These are phyloP conservation scores for Odontocolon sp. DNA, from an alignment of 2,888 invertebrate genomes.

Conservation along the genomic window DNA sequence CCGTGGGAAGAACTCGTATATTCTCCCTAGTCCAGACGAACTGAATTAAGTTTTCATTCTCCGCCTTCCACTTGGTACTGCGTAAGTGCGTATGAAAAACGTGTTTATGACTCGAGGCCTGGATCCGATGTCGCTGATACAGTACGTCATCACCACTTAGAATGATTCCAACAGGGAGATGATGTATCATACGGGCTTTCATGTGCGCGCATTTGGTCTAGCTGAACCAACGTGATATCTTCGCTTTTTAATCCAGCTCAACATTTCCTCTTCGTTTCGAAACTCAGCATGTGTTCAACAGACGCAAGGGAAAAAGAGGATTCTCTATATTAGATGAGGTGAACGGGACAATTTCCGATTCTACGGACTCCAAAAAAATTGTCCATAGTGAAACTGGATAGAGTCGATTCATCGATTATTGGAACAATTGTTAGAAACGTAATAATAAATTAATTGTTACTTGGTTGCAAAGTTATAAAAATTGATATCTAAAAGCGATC, in stretches of 20 bases:
- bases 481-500: too few species aligned
- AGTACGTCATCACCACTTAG: conserved; percentile 46
- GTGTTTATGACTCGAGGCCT: conserved; percentile 37
- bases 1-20: conserved; percentile 22
- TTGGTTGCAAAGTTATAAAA: too few species aligned
- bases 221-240: conserved; percentile 27
- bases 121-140: conserved; percentile 17
- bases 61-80: background rate
- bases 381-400: too few species aligned
- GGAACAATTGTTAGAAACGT: too few species aligned
- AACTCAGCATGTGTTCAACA: conserved; percentile 27
- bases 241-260: conserved; percentile 26
- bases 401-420: too few species aligned
- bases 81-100: conserved; percentile 19
- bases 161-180: conserved; percentile 36
- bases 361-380: too few species aligned
- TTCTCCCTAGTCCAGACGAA: conserved; percentile 7
- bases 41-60: conserved; percentile 33
- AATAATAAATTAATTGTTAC: too few species aligned
- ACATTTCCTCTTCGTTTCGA: conserved; percentile 16
- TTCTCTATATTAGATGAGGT: too few species aligned
- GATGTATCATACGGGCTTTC: conserved; percentile 9
- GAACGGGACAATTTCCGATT: too few species aligned
- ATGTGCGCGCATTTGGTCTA: background rate
- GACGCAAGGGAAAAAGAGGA: conserved; percentile 3